Base-by-base conservation (phyloP, 1,140 invertebrate species). In the Colletes gigas region DNA sequence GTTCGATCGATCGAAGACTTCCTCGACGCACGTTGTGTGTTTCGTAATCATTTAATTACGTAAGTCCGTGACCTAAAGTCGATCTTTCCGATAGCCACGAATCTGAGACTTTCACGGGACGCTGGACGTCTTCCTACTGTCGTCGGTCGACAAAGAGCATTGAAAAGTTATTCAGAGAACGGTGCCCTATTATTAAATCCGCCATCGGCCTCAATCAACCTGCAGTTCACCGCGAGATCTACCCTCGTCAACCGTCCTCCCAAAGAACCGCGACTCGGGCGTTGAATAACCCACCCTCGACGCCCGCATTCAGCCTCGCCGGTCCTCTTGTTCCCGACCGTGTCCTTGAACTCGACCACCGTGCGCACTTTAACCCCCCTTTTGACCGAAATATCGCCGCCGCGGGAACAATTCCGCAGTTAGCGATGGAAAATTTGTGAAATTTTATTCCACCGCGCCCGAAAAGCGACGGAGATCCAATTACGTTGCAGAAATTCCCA, bases 71-170 rank as follows among this genome's bases (percentile, higher is more conserved):
- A 54, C 39, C 6, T 21, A 41, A 12, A 14, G 54, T 50, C 41
- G 21, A 71, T 19, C 59, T 47, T 78, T 47, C 39, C 44, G 47
- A n/a, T 1, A 4, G 6, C 4, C 19, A 41, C 17, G 17, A 50
- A 21, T 52, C 44, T 12, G 21, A 60, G 52, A 70, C 68, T 71
- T 78, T 71, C 76, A 71, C 50, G 69, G 54, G 10, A 21, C 21
- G 14, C 65, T 67, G 10, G 44, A 14, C 30, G 4, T n/a, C 17
- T 47, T 72, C 12, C 39, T 19, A 60, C 21, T 30, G 54, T 62
- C 57, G 39, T 9, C 44, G 8, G 55, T 54, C 19, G 21, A 63
- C 59, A 30, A 63, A 63, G 39, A 12, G 44, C 30, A 15, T 62
- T 41, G 3, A 47, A 14, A n/a, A 65, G 41, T 30, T n/a, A 17